Conservation (phyloP, 1,140 invertebrate genomes). For the Zaprionus vittiger region DNA sequence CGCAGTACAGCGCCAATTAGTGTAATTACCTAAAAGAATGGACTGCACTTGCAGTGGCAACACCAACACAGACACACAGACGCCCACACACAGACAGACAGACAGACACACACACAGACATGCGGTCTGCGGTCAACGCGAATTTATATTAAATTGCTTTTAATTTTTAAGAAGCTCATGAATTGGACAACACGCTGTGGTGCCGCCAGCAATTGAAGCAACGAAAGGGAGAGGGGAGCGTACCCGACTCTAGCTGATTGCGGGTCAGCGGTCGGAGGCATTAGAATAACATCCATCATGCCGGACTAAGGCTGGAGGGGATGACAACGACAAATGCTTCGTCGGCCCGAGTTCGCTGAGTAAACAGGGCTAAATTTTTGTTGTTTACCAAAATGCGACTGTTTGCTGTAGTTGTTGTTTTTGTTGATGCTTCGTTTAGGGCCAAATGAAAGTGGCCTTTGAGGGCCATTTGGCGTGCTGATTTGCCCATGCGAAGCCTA, state of each 20-base stretch:
- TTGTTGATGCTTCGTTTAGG: conserved; percentile 70
- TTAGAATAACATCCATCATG: conserved; percentile 81
- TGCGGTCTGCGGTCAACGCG: conserved; percentile 10
- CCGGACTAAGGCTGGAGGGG: conserved; percentile 43
- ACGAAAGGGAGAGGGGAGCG: too few species aligned
- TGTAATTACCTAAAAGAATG: conserved; percentile 67
- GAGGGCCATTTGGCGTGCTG: conserved; percentile 72
- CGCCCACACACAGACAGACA: neutral
- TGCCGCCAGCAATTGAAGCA: conserved; percentile 8
- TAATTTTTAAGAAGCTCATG: conserved; percentile 69
- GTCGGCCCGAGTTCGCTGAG: conserved; percentile 48
- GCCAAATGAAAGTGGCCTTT: conserved; percentile 66
- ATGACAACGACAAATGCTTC: conserved; percentile 48
- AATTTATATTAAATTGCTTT: conserved; percentile 71
- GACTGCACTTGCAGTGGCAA: conserved; percentile 19
- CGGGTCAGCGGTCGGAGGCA: conserved; percentile 46
- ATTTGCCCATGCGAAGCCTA: conserved; percentile 48
- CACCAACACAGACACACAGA: neutral
- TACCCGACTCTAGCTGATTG: conserved; percentile 37
- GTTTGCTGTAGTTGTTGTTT: conserved; percentile 19
- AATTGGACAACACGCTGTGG: conserved; percentile 34
- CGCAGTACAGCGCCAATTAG: conserved; percentile 58
- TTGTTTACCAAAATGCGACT: conserved; percentile 65
- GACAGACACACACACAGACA: neutral
- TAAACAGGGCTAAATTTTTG: conserved; percentile 66